Conservation (phyloP, 2,113 vertebrate species). For the Aptenodytes patagonicus region DNA sequence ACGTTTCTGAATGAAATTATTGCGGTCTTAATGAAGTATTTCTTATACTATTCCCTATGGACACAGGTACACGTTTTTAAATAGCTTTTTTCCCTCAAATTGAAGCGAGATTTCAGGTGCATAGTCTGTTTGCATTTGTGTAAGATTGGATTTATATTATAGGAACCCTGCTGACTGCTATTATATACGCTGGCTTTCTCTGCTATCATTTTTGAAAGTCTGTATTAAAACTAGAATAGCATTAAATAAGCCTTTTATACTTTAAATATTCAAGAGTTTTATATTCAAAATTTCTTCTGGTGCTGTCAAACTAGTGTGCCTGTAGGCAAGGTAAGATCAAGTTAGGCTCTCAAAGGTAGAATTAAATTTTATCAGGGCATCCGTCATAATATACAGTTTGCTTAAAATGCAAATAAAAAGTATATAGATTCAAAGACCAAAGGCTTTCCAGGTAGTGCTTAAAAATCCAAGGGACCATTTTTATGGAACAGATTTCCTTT, state of each 20-base stretch:
- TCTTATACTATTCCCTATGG: neutral
- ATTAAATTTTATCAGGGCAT: constrained; percentile 81
- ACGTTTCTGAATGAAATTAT: neutral
- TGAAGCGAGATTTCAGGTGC: constrained; percentile 48
- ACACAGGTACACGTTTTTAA: neutral
- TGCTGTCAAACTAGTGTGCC: constrained; percentile 75
- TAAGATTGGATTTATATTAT: constrained; percentile 50
- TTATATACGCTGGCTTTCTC: constrained; percentile 40
- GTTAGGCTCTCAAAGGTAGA: constrained; percentile 79
- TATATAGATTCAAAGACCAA: constrained; percentile 68
- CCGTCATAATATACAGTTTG: constrained; percentile 74
- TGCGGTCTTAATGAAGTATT: neutral
- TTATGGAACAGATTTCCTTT: constrained; percentile 59
- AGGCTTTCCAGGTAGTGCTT: constrained; percentile 58
- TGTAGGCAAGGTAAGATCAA: constrained; percentile 80
- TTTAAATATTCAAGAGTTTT: constrained; percentile 80
- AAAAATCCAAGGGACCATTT: constrained; percentile 69
- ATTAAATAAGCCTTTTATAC: constrained; percentile 75
- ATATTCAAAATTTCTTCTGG: constrained; percentile 78
- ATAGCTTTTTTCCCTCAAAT: constrained; percentile 13
- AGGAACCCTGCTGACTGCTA: constrained; percentile 46
- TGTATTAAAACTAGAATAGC: constrained; percentile 70
- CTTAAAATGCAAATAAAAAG: constrained; percentile 80
- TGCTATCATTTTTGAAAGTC: constrained; percentile 51
- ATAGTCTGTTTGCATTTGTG: constrained; percentile 56